Conservation (phyloP, 2,113 vertebrate genomes). For the Oceanites oceanicus region DNA sequence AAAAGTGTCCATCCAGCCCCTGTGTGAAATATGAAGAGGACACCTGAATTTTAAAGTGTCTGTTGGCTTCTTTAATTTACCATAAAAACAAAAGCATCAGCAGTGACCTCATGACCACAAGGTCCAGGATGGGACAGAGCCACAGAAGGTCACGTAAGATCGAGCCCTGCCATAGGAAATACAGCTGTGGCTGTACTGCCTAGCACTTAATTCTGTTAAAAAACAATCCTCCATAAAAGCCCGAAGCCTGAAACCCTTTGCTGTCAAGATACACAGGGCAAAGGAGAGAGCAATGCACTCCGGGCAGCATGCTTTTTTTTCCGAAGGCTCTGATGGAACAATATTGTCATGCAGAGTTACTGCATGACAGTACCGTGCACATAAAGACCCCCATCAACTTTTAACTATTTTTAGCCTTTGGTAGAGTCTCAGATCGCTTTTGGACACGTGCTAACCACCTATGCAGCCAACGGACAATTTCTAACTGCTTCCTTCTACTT, state of each 20-base stretch:
- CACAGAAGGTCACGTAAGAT: background rate
- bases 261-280: background rate
- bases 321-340: background rate
- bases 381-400: background rate
- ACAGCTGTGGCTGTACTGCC: background rate
- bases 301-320: background rate
- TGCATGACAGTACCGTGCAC: background rate
- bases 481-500: background rate
- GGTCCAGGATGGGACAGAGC: background rate
- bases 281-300: background rate
- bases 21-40: background rate
- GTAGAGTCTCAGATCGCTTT: background rate
- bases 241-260: background rate
- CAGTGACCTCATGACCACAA: background rate
- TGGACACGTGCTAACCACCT: background rate
- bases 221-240: background rate
- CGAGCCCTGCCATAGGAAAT: background rate
- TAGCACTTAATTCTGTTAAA: background rate
- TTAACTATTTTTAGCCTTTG: background rate
- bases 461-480: background rate
- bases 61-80: background rate
- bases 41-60: background rate
- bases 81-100: background rate
- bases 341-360: background rate
- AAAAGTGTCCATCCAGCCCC: background rate